Evolutionary conservation across 2,113 vertebrate species (phyloP).

Genomic region (Chionis minor): DNA sequence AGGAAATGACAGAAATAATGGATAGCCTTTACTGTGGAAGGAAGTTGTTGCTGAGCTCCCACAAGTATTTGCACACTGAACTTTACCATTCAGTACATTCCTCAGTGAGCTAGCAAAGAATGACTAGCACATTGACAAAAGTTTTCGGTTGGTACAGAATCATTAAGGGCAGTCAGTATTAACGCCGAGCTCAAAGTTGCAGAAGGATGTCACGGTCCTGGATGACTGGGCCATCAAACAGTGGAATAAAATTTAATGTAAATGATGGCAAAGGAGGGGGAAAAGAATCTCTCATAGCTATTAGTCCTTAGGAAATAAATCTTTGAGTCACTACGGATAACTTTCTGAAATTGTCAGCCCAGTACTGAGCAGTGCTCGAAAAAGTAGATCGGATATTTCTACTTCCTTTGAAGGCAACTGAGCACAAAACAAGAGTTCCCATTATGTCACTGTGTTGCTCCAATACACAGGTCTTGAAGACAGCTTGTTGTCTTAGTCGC

Average conservation of each 20-base stretch:
- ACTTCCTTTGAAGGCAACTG: not conserved
- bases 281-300: not conserved
- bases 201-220: not conserved
- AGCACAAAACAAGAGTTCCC: not conserved
- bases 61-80: not conserved
- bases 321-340: not conserved
- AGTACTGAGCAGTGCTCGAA: not conserved
- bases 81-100: not conserved
- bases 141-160: not conserved
- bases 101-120: not conserved
- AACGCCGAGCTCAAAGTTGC: not conserved
- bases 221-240: not conserved
- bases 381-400: not conserved
- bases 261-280: not conserved
- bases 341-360: not conserved
- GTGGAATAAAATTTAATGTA: not conserved
- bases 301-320: not conserved
- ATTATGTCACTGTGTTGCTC: constrained; percentile 10
- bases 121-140: not conserved
- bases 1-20: not conserved
- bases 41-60: not conserved
- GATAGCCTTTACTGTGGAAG: not conserved
- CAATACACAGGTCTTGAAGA: not conserved
- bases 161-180: not conserved
- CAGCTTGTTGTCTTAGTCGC: not conserved